A percentile compares a stretch with the other conserved stretches of the same genome.
Evolutionary conservation across 2,888 invertebrate genomes (phyloP).

Genomic region (Synergus japonicus): DNA sequence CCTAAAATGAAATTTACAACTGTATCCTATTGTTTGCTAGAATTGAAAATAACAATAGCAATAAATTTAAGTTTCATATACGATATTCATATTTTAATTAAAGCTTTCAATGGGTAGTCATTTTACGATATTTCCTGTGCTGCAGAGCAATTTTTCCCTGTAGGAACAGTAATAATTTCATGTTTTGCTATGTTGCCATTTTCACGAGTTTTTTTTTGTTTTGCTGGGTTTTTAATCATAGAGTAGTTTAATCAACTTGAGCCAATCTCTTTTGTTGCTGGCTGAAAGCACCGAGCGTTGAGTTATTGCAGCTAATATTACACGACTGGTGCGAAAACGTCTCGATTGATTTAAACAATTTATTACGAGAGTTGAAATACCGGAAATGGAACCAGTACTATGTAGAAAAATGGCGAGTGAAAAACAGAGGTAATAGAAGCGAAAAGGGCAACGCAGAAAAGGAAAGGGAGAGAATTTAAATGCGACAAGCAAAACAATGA

Average conservation of each 20-base stretch:
- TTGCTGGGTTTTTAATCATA: slow-evolving; percentile 37
- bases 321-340: slow-evolving; percentile 30
- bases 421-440: slow-evolving; percentile 25
- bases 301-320: slow-evolving; percentile 38
- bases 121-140: slow-evolving; percentile 19
- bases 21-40: background rate
- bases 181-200: slow-evolving; percentile 11
- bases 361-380: slow-evolving; percentile 44
- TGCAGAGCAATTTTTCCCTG: slow-evolving; percentile 21
- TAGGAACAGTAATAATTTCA: slow-evolving; percentile 11
- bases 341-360: slow-evolving; percentile 46
- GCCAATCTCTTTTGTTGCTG: slow-evolving; percentile 16
- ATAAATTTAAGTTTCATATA: background rate
- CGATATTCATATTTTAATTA: slow-evolving; percentile 30
- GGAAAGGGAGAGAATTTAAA: slow-evolving; percentile 12
- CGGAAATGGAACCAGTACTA: slow-evolving; percentile 38
- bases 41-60: background rate
- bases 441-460: background rate
- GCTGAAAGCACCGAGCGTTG: slow-evolving; percentile 10
- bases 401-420: slow-evolving; percentile 3
- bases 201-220: background rate
- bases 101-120: background rate
- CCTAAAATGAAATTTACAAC: background rate
- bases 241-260: slow-evolving; percentile 35
- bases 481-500: slow-evolving; percentile 3